Percentiles rank a stretch among this genome's conserved stretches.
These are phyloP conservation scores for Hydrolagus colliei DNA, from an alignment of 2,797 vertebrate genomes.

Conservation along the genomic window DNA sequence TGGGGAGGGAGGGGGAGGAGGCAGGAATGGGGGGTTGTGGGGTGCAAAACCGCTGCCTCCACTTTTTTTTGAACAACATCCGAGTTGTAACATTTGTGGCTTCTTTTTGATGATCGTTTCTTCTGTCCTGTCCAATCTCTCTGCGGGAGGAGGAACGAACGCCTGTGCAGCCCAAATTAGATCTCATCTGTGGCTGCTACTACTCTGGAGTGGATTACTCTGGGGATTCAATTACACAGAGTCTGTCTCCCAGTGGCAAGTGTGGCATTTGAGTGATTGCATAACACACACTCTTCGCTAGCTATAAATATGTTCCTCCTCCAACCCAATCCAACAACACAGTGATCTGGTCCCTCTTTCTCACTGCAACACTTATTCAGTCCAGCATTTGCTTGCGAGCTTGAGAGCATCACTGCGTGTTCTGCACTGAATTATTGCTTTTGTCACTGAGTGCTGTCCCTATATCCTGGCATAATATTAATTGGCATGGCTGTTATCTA, in stretches of 20 bases:
- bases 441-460: constrained; percentile 8
- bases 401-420: not conserved
- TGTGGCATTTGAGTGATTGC: not conserved
- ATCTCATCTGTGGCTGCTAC: not conserved
- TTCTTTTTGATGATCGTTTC: not conserved
- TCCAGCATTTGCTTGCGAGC: not conserved
- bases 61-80: too few relatives aligned
- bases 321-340: not conserved
- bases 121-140: not conserved
- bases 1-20: too few relatives aligned
- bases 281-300: not conserved
- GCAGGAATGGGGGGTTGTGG: too few relatives aligned
- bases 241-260: not conserved
- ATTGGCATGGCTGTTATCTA: constrained; percentile 25
- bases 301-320: not conserved
- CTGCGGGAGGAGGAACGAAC: not conserved
- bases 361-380: not conserved
- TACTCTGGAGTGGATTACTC: not conserved
- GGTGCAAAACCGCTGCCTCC: too few relatives aligned
- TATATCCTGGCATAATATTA: constrained; percentile 26
- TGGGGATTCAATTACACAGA: not conserved
- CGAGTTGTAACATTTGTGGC: not conserved
- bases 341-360: constrained; percentile 1
- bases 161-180: not conserved
- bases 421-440: not conserved